phyloP scores from a whole-genome alignment of 2,888 invertebrate genomes.

The Pandemis corylana region DNA sequence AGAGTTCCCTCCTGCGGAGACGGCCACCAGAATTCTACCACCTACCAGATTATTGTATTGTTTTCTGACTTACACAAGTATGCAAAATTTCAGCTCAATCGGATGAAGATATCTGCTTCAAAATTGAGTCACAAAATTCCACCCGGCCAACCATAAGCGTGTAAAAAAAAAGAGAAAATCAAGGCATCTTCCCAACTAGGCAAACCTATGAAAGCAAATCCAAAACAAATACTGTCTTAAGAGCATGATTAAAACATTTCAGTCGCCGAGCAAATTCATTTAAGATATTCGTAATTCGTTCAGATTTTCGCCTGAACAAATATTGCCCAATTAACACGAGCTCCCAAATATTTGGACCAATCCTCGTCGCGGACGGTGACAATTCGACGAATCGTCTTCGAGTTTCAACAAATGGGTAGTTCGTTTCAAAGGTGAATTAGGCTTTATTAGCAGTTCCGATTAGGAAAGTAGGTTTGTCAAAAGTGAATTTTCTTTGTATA shows the following conservation, averaged over 20 bases:
- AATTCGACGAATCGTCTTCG: background rate
- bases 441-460: no score
- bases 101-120: no score
- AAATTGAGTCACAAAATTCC: no score
- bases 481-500: no score
- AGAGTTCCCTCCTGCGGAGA: no score
- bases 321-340: constrained; percentile 20
- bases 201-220: background rate
- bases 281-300: background rate
- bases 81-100: no score
- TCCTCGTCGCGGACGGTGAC: background rate
- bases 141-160: no score
- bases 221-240: background rate
- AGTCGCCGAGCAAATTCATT: background rate
- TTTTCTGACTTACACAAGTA: no score
- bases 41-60: no score
- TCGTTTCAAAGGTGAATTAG: background rate
- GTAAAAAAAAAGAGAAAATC: no score
- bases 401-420: background rate
- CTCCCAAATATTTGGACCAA: constrained; percentile 14
- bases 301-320: background rate
- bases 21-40: no score
- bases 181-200: background rate
- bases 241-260: background rate
- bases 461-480: no score